These are phyloP conservation scores for Sapayoa aenigma DNA, from an alignment of 2,113 vertebrate genomes.

Conservation along the genomic window DNA sequence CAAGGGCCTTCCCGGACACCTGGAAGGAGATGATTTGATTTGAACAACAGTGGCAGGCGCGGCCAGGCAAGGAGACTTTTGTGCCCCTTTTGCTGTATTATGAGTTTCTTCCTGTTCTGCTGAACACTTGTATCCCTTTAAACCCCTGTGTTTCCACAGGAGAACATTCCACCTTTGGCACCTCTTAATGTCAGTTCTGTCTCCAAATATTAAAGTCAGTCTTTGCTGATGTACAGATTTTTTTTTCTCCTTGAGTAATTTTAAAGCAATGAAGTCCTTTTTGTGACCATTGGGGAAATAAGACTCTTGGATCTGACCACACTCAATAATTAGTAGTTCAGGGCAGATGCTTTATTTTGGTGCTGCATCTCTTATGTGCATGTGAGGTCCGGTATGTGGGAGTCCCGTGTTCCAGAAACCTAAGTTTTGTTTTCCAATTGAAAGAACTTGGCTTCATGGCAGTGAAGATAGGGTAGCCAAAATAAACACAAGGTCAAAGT, in stretches of 20 bases:
- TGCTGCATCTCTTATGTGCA: background rate
- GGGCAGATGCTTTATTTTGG: background rate
- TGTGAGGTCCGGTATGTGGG: slow-evolving; percentile 30
- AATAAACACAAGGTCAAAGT: slow-evolving; percentile 28
- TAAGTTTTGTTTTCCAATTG: slow-evolving; percentile 29
- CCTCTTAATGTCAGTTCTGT: background rate
- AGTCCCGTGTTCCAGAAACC: background rate
- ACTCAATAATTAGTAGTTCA: background rate
- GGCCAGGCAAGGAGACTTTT: background rate
- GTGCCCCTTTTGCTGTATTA: background rate
- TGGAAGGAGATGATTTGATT: background rate
- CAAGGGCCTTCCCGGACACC: background rate
- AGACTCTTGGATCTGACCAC: background rate
- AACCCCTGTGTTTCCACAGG: background rate
- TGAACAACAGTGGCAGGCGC: accelerated
- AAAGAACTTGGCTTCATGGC: slow-evolving; percentile 6
- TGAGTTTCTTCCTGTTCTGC: background rate
- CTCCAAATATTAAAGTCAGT: background rate
- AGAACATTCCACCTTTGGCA: background rate
- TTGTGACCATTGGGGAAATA: background rate
- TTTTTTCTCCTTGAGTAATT: background rate
- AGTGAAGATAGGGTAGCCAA: background rate
- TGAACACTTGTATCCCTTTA: background rate
- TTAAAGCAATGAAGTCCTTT: background rate
- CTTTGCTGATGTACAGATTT: slow-evolving; percentile 5